Evolutionary conservation across 2,888 invertebrate species (phyloP).

Genomic region (Listrodromus nycthemerus): DNA sequence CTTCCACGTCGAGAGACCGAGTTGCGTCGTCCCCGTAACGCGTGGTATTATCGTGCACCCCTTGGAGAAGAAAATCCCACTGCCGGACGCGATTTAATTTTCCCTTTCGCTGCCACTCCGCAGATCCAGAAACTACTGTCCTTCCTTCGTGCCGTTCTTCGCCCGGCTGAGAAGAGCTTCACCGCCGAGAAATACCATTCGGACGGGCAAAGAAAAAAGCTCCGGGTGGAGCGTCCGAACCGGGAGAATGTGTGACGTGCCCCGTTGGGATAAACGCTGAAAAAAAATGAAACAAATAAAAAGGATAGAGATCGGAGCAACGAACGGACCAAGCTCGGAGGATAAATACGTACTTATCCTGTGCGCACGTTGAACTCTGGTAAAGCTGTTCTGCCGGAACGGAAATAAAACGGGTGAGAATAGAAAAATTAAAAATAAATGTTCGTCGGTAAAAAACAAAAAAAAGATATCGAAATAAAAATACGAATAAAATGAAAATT

Average conservation of each 20-base stretch:
- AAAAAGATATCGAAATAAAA: no score
- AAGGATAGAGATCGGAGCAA: no score
- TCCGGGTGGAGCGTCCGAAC: background rate
- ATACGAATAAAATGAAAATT: no score
- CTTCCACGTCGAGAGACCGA: constrained; percentile 36
- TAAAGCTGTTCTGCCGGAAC: no score
- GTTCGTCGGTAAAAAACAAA: no score
- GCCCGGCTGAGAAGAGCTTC: constrained; percentile 22
- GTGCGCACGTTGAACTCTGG: no score
- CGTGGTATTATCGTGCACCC: constrained; percentile 51
- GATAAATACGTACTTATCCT: no score
- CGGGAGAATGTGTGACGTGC: constrained; percentile 40
- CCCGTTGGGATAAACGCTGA: constrained; percentile 24
- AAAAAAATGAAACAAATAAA: constrained; percentile 22
- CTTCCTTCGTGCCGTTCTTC: constrained; percentile 12
- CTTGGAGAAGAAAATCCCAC: constrained; percentile 47
- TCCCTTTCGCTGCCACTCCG: constrained; percentile 20
- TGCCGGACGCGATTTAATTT: constrained; percentile 63
- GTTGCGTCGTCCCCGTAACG: background rate
- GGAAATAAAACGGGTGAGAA: no score
- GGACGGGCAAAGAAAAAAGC: constrained; percentile 1
- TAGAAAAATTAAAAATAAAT: no score
- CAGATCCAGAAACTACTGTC: constrained; percentile 28
- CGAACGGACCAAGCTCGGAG: no score
- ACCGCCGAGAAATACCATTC: constrained; percentile 36